Conservation (phyloP, 2,888 invertebrate genomes). For the Drosophila quinaria region DNA sequence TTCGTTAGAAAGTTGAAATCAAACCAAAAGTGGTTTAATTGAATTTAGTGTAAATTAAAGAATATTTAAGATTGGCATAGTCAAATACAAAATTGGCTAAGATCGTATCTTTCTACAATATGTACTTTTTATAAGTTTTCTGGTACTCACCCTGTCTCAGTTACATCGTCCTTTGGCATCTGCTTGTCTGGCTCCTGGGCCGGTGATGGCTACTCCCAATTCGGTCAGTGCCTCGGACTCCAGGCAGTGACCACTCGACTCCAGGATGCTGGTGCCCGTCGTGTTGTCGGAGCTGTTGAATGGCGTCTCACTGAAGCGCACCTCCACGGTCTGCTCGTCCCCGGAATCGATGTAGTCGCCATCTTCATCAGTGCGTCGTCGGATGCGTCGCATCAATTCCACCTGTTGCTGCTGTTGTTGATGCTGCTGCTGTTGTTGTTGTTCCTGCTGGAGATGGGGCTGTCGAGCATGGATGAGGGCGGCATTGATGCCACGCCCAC, state of each 20-base stretch:
- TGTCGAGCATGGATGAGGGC: conserved; percentile 68
- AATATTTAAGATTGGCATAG: too few relatives aligned
- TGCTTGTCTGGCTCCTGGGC: conserved; percentile 1
- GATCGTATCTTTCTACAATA: neutral
- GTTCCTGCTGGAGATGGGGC: conserved; percentile 46
- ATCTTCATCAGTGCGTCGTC: conserved; percentile 65
- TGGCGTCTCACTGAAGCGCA: conserved; percentile 84
- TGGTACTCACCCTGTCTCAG: conserved; percentile 82
- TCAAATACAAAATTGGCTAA: neutral
- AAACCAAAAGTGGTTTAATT: neutral
- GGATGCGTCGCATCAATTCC: conserved; percentile 69
- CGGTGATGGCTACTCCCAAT: conserved; percentile 30
- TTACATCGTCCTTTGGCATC: conserved; percentile 54
- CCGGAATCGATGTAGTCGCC: conserved; percentile 79
- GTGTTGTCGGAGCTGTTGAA: conserved; percentile 84
- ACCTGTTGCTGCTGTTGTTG: conserved; percentile 71
- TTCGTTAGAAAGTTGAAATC: neutral
- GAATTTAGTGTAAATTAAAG: too few relatives aligned
- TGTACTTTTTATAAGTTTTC: neutral
- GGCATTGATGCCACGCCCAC: conserved; percentile 68
- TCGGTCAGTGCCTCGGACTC: conserved; percentile 56
- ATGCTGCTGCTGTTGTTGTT: conserved; percentile 51
- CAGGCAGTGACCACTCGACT: conserved; percentile 64
- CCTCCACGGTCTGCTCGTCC: conserved; percentile 84
- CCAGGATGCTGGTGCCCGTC: conserved; percentile 81